A percentile compares a stretch with the other conserved stretches of the same genome.
phyloP scores from a whole-genome alignment of 2,888 invertebrate species.

The Lochmaea crataegi region DNA sequence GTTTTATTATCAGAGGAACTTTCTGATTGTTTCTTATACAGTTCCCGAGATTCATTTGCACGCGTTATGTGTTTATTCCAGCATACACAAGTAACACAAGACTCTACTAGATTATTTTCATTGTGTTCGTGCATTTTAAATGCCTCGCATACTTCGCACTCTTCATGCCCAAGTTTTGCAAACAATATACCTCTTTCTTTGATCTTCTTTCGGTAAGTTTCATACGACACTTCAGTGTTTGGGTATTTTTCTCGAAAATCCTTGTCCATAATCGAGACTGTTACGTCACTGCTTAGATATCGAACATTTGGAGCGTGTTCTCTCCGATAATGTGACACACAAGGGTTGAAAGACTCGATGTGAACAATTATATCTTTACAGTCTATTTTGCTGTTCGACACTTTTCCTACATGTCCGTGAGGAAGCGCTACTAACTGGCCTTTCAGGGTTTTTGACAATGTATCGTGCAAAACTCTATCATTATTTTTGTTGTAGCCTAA shows the following conservation, averaged over 20 bases:
- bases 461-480: background rate
- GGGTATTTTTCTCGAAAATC: background rate
- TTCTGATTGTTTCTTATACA: background rate
- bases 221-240: background rate
- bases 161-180: background rate
- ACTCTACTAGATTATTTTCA: background rate
- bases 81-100: background rate
- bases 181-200: background rate
- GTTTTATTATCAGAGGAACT: too few species aligned
- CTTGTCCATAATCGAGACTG: background rate
- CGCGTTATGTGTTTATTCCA: background rate
- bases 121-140: background rate
- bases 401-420: too few species aligned
- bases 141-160: background rate
- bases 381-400: background rate
- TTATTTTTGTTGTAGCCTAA: background rate
- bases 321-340: background rate
- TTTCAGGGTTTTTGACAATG: too few species aligned
- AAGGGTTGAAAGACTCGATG: background rate
- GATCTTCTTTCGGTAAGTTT: background rate
- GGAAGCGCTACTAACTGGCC: background rate
- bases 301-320: background rate
- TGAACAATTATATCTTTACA: background rate
- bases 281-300: background rate
- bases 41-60: background rate